A percentile compares a stretch with the other conserved stretches of the same genome.
Evolutionary conservation across 2,888 invertebrate species (phyloP).

Genomic region (Netelia inedita): DNA sequence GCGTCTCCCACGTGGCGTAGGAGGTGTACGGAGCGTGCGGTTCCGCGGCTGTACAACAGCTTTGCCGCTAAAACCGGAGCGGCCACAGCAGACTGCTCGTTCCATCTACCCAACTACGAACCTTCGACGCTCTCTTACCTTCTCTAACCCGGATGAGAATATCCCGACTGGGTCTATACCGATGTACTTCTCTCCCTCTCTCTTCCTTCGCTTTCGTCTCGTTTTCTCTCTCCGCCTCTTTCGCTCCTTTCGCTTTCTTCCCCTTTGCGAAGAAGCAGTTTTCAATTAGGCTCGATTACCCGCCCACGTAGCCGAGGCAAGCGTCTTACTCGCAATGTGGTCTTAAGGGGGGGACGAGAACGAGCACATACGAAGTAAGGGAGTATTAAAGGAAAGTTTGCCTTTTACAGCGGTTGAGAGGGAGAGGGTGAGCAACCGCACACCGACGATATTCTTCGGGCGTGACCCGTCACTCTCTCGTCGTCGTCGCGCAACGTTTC

Average conservation of each 20-base stretch:
- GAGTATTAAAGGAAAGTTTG: constrained; percentile 26
- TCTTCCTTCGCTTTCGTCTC: neutral
- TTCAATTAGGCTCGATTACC: constrained; percentile 68
- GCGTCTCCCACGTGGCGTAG: neutral
- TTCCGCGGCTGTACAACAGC: constrained; percentile 37
- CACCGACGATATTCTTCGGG: constrained; percentile 55
- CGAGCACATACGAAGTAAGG: neutral
- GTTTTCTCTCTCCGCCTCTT: neutral
- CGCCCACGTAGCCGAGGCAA: constrained; percentile 47
- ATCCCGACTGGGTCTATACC: constrained; percentile 14
- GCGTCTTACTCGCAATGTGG: constrained; percentile 42
- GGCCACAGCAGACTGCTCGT: constrained; percentile 50
- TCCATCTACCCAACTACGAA: constrained; percentile 19
- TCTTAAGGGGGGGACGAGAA: neutral
- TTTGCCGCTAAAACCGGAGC: constrained; percentile 42
- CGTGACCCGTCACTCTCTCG: constrained; percentile 61
- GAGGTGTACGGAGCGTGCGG: constrained; percentile 24
- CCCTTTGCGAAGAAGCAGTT: constrained; percentile 39
- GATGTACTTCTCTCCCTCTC: constrained; percentile 25
- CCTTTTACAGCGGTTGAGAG: constrained; percentile 35
- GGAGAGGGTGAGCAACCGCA: constrained; percentile 13
- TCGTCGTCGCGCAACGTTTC: constrained; percentile 7
- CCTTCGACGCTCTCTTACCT: constrained; percentile 33
- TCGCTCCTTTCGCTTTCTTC: constrained; percentile 2
- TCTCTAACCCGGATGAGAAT: constrained; percentile 15